phyloP scores from a whole-genome alignment of 2,113 vertebrate species.

The Gallinago jamesoni region DNA sequence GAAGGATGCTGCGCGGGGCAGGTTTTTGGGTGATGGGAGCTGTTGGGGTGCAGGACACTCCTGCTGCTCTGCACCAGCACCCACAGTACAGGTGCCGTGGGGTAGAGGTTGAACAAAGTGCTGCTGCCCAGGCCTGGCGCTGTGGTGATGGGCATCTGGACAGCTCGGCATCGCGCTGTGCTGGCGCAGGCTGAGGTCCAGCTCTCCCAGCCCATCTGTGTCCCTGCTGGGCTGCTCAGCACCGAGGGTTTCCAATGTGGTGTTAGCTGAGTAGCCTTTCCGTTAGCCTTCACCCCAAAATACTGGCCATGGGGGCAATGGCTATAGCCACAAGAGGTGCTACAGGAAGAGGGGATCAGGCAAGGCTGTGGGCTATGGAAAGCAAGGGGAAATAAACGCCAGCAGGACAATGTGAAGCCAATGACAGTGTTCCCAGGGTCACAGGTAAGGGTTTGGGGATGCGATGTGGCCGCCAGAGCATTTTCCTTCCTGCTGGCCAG shows the following conservation, averaged over 20 bases:
- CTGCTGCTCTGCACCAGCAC: neutral
- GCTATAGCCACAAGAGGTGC: neutral
- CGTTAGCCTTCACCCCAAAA: neutral
- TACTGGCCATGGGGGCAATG: neutral
- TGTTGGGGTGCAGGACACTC: neutral
- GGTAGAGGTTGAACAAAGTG: neutral
- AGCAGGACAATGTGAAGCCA: neutral
- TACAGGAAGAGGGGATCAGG: neutral
- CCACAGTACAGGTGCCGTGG: neutral
- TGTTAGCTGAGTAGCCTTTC: neutral
- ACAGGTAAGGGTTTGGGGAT: neutral
- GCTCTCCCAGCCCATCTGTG: neutral
- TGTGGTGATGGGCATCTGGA: neutral
- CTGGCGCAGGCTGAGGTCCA: neutral
- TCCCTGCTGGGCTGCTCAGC: accelerated
- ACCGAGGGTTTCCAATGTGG: neutral
- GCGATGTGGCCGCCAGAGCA: accelerated
- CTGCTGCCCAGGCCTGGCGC: neutral
- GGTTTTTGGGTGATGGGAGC: neutral
- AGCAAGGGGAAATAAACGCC: neutral
- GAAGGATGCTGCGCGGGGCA: neutral
- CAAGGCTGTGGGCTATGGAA: neutral
- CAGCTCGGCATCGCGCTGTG: neutral
- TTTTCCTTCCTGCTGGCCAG: neutral
- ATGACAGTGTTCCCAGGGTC: neutral